phyloP scores from a whole-genome alignment of 1,140 invertebrate species.

The Bombus balteatus region DNA sequence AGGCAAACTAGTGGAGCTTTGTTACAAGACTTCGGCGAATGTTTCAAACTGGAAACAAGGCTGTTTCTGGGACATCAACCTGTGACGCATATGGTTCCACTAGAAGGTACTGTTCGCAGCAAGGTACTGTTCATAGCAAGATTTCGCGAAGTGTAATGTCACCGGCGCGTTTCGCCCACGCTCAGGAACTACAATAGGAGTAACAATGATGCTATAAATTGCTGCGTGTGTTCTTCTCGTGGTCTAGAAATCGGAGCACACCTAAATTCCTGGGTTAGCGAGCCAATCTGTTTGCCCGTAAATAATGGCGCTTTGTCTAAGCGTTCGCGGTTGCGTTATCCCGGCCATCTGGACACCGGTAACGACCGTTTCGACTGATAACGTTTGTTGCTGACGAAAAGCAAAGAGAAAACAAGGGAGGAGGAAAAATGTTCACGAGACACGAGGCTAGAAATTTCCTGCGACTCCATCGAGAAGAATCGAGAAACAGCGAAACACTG shows the following conservation, averaged over 20 bases:
- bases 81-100: neutral
- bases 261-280: slow-evolving; percentile 19
- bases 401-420: neutral
- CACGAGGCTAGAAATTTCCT: neutral
- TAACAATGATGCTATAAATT: slow-evolving; percentile 47
- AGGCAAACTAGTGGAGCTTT: neutral
- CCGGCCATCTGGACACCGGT: slow-evolving; percentile 35
- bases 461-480: no score
- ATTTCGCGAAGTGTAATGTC: slow-evolving; percentile 26
- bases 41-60: neutral
- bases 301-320: slow-evolving; percentile 42
- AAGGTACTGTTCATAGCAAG: neutral
- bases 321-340: slow-evolving; percentile 2
- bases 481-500: neutral
- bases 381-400: neutral
- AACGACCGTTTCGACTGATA: slow-evolving; percentile 33
- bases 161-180: slow-evolving; percentile 23
- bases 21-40: neutral
- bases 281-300: slow-evolving; percentile 17
- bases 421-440: neutral
- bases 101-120: neutral
- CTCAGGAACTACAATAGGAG: slow-evolving; percentile 22
- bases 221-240: slow-evolving; percentile 21
- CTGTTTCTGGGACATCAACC: neutral
- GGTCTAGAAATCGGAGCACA: slow-evolving; percentile 41